Evolutionary conservation across 2,113 vertebrate genomes (phyloP), one percentile per base, ranked within the genome.

Genomic region (Calypte anna): DNA sequence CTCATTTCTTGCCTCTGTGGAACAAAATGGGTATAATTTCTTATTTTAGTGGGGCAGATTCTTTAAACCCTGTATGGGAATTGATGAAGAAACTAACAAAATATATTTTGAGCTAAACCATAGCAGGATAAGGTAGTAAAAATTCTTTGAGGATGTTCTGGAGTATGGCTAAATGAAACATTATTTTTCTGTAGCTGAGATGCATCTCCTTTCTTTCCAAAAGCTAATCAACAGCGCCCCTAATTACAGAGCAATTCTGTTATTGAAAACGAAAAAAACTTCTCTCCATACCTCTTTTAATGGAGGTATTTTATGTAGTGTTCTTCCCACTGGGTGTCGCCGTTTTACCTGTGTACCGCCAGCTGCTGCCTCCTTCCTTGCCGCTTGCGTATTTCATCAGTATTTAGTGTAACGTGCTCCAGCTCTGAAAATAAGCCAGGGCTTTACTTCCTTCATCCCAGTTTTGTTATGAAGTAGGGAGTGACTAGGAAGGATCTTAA

Each of bases 301-400:
- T 20, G 38, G 30, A 21, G 63, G 8, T 68, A 2, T 17, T 80
- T 61, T 61, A 64, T 58, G 75, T 55, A 4, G 43, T n/a, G 5
- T 10, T 95, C 24, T 77, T 85, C 84, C 97, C 98, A 96, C 97
- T 96, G 87, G 97, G 93, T 98, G 98, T 97, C 97, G 97, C 97
- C 87, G 25, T 91, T 95, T 95, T 92, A 87, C 96, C 87, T 95
- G 24, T 50, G 11, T 67, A 89, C 53, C 24, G 36, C 36, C 28
- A 27, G 63, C 3, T 10, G 1, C 62, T 28, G 70, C 53, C 6
- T 14, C 1, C 25, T 8, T 4, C 8, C 31, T 36, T 36, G 48
- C 40, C 64, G 59, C 36, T 58, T 0, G 31, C 21, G 30, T 44
- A 3, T 82, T 92, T 85, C 62, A 27, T 57, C 62, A 50, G 11